Percentiles rank a stretch among this genome's conserved stretches.
Conservation (phyloP, 2,113 vertebrate genomes). For the Arizona elegans region DNA sequence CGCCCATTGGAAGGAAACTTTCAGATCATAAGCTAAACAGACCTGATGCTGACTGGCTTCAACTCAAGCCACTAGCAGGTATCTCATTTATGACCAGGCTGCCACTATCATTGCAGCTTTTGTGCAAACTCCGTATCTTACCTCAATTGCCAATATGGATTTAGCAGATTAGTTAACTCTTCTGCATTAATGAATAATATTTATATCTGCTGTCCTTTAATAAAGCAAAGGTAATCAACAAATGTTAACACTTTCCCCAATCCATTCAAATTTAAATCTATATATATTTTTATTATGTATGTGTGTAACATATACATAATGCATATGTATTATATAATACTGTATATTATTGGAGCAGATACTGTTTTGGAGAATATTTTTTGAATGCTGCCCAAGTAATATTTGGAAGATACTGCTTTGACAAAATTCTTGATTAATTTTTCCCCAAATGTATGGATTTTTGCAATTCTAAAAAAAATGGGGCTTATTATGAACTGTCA, state of each 20-base stretch:
- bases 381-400: background rate
- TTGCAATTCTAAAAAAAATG: background rate
- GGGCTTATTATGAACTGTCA: background rate
- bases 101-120: background rate
- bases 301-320: too few species aligned
- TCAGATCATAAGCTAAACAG: slow-evolving; percentile 92
- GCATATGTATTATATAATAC: too few species aligned
- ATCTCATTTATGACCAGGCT: slow-evolving; percentile 56
- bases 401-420: background rate
- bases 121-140: background rate
- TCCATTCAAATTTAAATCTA: background rate
- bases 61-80: slow-evolving; percentile 85
- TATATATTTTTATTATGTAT: background rate
- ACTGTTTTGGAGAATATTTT: background rate
- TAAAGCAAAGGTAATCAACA: background rate
- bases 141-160: background rate
- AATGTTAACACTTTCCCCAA: background rate
- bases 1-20: slow-evolving; percentile 85
- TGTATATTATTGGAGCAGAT: background rate
- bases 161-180: background rate
- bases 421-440: background rate
- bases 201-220: background rate
- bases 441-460: background rate
- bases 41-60: slow-evolving; percentile 92
- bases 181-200: background rate